Base-by-base conservation (phyloP, 2,113 vertebrate genomes). In the Xiphorhynchus elegans region DNA sequence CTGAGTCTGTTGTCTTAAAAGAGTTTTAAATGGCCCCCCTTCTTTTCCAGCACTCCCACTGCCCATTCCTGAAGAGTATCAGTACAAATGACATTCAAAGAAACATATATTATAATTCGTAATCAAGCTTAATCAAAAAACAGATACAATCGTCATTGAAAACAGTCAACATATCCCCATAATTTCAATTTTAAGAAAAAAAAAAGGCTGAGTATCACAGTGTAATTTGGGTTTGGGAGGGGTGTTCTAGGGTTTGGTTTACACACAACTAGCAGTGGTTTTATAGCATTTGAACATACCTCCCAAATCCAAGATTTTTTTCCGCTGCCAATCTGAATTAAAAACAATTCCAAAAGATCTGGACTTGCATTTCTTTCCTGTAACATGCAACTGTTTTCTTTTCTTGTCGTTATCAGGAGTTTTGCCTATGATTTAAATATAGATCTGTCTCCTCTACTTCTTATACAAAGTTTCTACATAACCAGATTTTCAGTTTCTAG, bases 21-120 rank as follows among this genome's bases (percentile, higher is more conserved):
- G 99, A 67, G 98, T 98, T 98, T 99, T 99, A 97, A 99, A 98
- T 40, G 99, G 98, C 72, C 99, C 99, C 44, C 98, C 99, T 96
- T 99, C 99, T 98, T 99, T 99, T 93, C 99, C 99, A 67, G 98
- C 99, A 85, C 99, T 99, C 91, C 99, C 99, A 95, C 99, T 99
- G 96, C 99, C 99, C 99, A 99, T 99, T 97, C 99, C 99, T 99
- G 97, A 91, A 97, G 97, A 97, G 93, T 94, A 97, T 87, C 83
- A 95, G 97, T 87, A 98, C 80, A 97, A 97, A 95, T 74, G 77
- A 97, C 77, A 97, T 96, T 95, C 84, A 96, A 50, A 95, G 53
- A 95, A 96, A 85, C 35, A 96, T 6, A 29, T 7, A 73, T 96
- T 95, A 90, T 35, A 33, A 95, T 74, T 50, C 70, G 67, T 21